phyloP scores from a whole-genome alignment of 2,888 invertebrate genomes.

The Micoletzkya japonica region DNA sequence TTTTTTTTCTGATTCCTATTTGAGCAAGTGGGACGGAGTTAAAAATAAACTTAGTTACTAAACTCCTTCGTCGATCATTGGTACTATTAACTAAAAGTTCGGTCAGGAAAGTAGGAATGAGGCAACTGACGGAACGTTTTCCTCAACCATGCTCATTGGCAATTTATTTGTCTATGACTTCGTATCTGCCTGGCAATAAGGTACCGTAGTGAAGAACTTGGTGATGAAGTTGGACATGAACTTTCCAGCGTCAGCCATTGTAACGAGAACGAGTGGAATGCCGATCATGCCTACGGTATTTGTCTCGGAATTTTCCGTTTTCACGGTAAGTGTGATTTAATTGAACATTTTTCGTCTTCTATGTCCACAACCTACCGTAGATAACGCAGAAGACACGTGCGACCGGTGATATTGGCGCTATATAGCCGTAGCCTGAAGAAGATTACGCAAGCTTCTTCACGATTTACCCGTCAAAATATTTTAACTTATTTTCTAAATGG shows the following conservation, averaged over 20 bases:
- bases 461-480: too few relatives aligned
- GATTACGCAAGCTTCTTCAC: not conserved
- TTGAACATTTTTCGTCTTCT: not conserved
- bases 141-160: not conserved
- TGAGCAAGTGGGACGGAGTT: too few relatives aligned
- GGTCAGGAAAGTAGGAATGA: not conserved
- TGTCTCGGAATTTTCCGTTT: not conserved
- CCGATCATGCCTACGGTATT: constrained; percentile 34
- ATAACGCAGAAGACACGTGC: constrained; percentile 36
- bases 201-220: constrained; percentile 42
- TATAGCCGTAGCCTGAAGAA: constrained; percentile 44
- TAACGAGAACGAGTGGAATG: constrained; percentile 46
- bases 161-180: not conserved
- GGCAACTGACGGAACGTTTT: not conserved
- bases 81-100: too few relatives aligned
- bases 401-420: constrained; percentile 37
- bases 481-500: too few relatives aligned
- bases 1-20: too few relatives aligned
- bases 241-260: constrained; percentile 52
- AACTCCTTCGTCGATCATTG: too few relatives aligned
- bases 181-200: not conserved
- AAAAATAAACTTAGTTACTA: too few relatives aligned
- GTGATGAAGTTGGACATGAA: constrained; percentile 43
- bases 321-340: not conserved
- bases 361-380: constrained; percentile 32